Conservation (phyloP, 2,888 invertebrate species). For the Pachycephus smyrnensis region DNA sequence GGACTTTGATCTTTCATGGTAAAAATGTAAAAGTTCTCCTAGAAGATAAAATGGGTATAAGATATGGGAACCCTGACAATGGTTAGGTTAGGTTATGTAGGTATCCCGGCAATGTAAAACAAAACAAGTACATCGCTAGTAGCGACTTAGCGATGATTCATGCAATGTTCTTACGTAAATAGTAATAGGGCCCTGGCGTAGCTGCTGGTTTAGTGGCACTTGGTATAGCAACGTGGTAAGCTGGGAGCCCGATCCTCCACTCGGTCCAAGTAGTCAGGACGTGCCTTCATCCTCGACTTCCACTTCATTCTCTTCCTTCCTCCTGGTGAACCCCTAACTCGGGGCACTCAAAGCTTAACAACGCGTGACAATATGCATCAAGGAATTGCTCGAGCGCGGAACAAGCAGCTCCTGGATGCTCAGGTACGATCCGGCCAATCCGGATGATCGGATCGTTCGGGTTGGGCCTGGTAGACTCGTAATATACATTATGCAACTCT, state of each 20-base stretch:
- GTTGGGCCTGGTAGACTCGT: neutral
- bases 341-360: constrained; percentile 61
- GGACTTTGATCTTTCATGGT: neutral
- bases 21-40: neutral
- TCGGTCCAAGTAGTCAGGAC: neutral
- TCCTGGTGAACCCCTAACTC: constrained; percentile 36
- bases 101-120: neutral
- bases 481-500: constrained; percentile 4
- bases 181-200: constrained; percentile 24
- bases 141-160: constrained; percentile 7
- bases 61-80: neutral
- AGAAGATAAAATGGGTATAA: neutral
- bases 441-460: neutral
- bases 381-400: constrained; percentile 56
- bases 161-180: constrained; percentile 32
- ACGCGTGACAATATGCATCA: constrained; percentile 63
- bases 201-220: constrained; percentile 1
- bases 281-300: neutral
- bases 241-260: neutral
- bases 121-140: neutral
- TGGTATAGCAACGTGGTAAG: neutral
- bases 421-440: neutral
- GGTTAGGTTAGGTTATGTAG: neutral
- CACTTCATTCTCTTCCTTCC: neutral
- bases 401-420: constrained; percentile 33